Base-by-base conservation (phyloP, 2,888 invertebrate genomes). In the Melinaea marsaeus region DNA sequence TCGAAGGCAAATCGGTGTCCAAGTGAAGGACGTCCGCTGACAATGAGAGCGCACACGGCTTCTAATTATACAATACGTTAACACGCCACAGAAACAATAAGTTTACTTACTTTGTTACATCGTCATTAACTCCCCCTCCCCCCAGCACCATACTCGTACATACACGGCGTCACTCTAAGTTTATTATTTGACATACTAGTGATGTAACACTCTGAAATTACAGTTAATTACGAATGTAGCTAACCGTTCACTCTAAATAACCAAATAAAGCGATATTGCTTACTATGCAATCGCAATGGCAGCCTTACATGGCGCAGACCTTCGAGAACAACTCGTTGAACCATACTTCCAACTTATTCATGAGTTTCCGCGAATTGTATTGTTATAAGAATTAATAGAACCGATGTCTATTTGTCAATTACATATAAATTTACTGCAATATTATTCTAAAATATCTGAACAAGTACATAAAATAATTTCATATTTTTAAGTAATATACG, bases 231-330 rank as follows among this genome's bases (percentile, higher is more conserved):
- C 32, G 9, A 51, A 32, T 51, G 22, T 7, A 51, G 32, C 34
- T 58, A 45, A 42, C 57, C 54, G n/a, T 55, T 63, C 51, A 65
- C 48, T 57, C 65, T 56, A 63, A 62, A 65, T 67, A 65, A 67
- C 67, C 65, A 67, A 67, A 67, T 67, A 65, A 63, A 67, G 67
- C 7, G 33, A 42, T 57, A 57, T 45, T 55, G 51, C 55, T 57
- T 56, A 60, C 61, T 35, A 7, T 63, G 61, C 61, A 51, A 55
- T 62, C 58, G 48, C 62, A 64, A 58, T 47, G 64, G 57, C 32
- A 45, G 6, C 65, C 65, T 46, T 65, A 67, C 58, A 65, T 37
- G 67, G 67, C 22, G 47, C 32, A 51, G 60, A 63, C 67, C 65
- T 63, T 67, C 57, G 51, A 35, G 34, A 33, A 13, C 7, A n/a